Base-by-base conservation (phyloP, 2,888 invertebrate species). In the Beris chalybata region DNA sequence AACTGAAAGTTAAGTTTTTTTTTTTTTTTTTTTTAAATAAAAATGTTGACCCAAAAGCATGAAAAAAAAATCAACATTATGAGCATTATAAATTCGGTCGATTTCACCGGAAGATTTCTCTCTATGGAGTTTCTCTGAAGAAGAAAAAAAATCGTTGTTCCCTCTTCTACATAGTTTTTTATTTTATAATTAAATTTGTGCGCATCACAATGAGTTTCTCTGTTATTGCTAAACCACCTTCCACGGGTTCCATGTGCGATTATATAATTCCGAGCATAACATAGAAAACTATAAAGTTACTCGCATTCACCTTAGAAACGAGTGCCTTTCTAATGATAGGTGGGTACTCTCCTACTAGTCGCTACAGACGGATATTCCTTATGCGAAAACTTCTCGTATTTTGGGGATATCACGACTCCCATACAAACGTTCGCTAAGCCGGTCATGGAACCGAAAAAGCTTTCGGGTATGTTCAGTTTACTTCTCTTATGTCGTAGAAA, bases 61-160 rank as follows among this genome's bases (percentile, higher is more conserved):
- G 55, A 50, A 50, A 50, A n/a, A 50, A 15, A 15, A 50, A 50
- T 13, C 6, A 13, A 48, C 13, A 11, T 13, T n/a, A 45, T 45
- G 15, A 32, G 45, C 55, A 32, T n/a, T 47, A 30, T 45, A 58
- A 58, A 29, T 22, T 47, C 31, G 58, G 22, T 9, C 30, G 58
- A 58, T 58, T 58, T 58, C 58, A 47, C 58, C 58, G 45, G 58
- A 47, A 58, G 58, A 58, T 58, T 58, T 58, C 38, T 56, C 56
- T n/a, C 38, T 15, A n/a, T 13, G 29, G 56, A 56, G 56, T 56
- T 56, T 56, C 56, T 38, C 56, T 38, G 22, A 22, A 22, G 22
- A 22, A 22, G 22, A 22, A 22, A 22, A 22, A 44, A 44, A 56
- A 44, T 22, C 32, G 15, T 12, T 15, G 48, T 15, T n/a, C 48